Percentiles rank a stretch among this genome's conserved stretches.
phyloP scores from a whole-genome alignment of 1,140 invertebrate species.

The Zaprionus vittiger region DNA sequence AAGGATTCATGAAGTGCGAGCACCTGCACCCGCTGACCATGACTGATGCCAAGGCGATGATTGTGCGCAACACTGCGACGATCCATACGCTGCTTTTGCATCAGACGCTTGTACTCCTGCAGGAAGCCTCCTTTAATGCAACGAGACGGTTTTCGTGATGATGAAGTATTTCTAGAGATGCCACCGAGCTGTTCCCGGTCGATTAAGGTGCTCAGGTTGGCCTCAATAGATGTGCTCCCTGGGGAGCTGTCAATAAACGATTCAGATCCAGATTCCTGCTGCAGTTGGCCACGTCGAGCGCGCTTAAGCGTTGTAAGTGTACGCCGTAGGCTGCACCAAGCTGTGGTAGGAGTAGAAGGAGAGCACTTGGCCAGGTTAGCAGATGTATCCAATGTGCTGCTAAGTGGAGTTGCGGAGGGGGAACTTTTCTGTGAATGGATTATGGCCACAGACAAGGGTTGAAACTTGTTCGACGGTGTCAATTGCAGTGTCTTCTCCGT shows the following conservation, averaged over 20 bases:
- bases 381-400: neutral
- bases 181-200: neutral
- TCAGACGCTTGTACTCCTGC: conserved; percentile 19
- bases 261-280: conserved; percentile 2
- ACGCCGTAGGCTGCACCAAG: conserved; percentile 7
- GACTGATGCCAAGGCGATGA: conserved; percentile 29
- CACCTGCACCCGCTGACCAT: conserved; percentile 15
- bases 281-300: conserved; percentile 2
- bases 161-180: neutral
- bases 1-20: conserved; percentile 28
- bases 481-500: neutral
- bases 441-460: conserved; percentile 14
- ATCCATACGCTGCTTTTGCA: conserved; percentile 34
- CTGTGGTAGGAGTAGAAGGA: neutral
- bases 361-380: neutral
- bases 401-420: neutral
- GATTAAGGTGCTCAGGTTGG: conserved; percentile 14
- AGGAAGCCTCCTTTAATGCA: conserved; percentile 39
- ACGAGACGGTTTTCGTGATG: conserved; percentile 1
- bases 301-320: conserved; percentile 4
- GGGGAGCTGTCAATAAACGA: conserved; percentile 7
- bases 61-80: conserved; percentile 31
- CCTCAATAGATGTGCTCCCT: neutral
- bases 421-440: neutral
- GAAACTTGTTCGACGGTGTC: conserved; percentile 27